Evolutionary conservation across 2,888 invertebrate genomes (phyloP), one percentile per base, ranked within the genome.

Genomic region (Eupithecia dodoneata): DNA sequence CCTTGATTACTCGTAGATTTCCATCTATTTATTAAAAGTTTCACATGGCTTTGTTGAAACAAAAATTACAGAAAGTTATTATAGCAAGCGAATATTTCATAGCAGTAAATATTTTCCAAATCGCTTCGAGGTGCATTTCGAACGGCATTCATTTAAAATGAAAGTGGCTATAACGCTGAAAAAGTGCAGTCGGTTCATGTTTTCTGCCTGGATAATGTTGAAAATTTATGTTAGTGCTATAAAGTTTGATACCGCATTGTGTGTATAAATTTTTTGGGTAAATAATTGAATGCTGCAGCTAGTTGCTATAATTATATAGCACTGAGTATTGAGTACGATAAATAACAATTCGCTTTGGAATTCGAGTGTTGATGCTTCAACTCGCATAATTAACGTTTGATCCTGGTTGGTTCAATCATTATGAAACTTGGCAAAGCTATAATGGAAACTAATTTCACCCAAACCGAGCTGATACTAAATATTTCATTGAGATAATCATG

Each of bases 391-490:
- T 59, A 10, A 18, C 18, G 45, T 63, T 70, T 74, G 59, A 74
- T 74, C 63, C 45, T 30, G 41, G 41, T 49, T 30, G 41, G 41
- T 49, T 74, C 70, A 70, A 70, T 70, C 69, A 70, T 70, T 30
- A 47, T 74, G 52, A 74, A 74, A 74, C 44, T 55, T 74, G 69
- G 30, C 45, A 45, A 18, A 42, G 42, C 15, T 66, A 49, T 42
- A 55, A 70, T 70, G 7, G 15, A 59, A 74, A 70, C 70, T 70
- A 70, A 74, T 70, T 74, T 74, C 18, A 55, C 47, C 10, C 55
- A n/a, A 67, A 63, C 65, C 63, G 30, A 55, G 69, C 55, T 15
- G 55, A 55, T 69, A 44, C 55, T n/a, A 18, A 59, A 72, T 66
- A 42, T 66, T 66, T 42, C 15, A 42, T 41, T 41, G 41, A 65